These are phyloP conservation scores for Pica pica DNA, from an alignment of 2,113 vertebrate species.

Conservation along the genomic window DNA sequence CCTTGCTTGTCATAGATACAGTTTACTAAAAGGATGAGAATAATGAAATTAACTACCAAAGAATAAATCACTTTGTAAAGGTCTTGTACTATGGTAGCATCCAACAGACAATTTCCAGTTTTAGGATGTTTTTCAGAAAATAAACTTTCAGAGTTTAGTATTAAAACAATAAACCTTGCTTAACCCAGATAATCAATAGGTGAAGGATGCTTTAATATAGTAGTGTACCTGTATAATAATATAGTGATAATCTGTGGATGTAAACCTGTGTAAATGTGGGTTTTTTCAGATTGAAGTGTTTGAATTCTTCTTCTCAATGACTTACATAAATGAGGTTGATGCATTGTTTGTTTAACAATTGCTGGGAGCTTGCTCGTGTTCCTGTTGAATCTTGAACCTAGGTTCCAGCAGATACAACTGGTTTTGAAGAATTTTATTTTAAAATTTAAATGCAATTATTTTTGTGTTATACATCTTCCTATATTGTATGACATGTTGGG, in stretches of 20 bases:
- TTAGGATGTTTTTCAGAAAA: neutral
- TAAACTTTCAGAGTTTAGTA: neutral
- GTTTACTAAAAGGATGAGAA: neutral
- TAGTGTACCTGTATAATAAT: neutral
- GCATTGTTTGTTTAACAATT: neutral
- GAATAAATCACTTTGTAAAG: neutral
- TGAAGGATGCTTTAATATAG: neutral
- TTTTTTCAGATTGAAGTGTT: neutral
- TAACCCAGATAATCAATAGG: neutral
- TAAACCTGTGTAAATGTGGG: neutral
- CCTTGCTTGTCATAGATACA: neutral
- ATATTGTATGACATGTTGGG: neutral
- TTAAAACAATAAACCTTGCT: neutral
- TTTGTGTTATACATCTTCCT: neutral
- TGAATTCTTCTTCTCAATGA: neutral
- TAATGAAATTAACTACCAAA: neutral
- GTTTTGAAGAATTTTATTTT: neutral
- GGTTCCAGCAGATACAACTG: neutral
- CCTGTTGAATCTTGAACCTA: neutral
- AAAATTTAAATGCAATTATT: neutral
- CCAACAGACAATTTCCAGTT: neutral
- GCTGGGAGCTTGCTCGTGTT: neutral
- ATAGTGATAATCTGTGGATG: neutral
- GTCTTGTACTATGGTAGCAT: neutral
- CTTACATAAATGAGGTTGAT: neutral